These are phyloP conservation scores for Hirundo rustica DNA, from an alignment of 2,797 vertebrate genomes.

Conservation along the genomic window DNA sequence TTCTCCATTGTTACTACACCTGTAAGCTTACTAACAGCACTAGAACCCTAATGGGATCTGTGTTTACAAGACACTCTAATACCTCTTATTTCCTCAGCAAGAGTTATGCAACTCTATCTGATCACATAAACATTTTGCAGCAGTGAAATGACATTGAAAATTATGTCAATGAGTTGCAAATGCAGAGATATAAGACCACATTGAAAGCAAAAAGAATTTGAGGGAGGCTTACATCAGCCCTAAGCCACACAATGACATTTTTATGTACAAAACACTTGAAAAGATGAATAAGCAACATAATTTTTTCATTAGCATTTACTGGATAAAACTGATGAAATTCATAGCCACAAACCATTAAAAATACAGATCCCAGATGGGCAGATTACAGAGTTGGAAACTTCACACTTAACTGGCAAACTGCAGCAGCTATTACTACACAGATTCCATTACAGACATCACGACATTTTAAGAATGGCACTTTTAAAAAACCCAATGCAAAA, in stretches of 20 bases:
- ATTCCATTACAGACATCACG: not conserved
- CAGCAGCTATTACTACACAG: not conserved
- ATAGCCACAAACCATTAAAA: constrained; percentile 12
- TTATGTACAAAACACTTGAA: constrained; percentile 4
- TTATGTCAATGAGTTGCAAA: not conserved
- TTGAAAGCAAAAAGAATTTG: not conserved
- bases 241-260: constrained; percentile 27
- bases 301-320: not conserved
- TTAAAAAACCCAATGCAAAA: not conserved
- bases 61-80: not conserved
- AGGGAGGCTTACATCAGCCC: not conserved
- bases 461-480: not conserved
- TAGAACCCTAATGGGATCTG: constrained; percentile 5
- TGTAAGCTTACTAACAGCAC: not conserved
- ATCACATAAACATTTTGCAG: not conserved
- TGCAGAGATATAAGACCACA: not conserved
- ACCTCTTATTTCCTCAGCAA: not conserved
- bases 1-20: not conserved
- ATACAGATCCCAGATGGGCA: constrained; percentile 27
- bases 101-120: not conserved
- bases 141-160: not conserved
- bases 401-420: not conserved
- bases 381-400: not conserved
- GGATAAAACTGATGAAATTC: not conserved
- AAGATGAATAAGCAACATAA: constrained; percentile 14